Base-by-base conservation (phyloP, 2,113 vertebrate species). In the Strigops habroptila region DNA sequence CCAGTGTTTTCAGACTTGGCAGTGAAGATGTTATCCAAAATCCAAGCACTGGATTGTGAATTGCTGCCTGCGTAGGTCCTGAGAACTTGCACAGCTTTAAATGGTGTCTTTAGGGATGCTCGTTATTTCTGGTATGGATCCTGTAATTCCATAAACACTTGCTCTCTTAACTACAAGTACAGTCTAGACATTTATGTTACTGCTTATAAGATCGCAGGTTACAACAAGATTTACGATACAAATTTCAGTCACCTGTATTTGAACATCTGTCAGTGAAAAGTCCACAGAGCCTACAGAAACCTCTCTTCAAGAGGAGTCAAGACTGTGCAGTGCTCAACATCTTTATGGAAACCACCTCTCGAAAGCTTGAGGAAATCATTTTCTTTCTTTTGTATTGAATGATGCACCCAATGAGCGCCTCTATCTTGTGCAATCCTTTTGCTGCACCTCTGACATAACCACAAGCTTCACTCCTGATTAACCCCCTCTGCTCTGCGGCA, bases 311-410 rank as follows among this genome's bases (percentile, higher is more conserved):
- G 53, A 91, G 16, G 31, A 74, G 17, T 53, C 30, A 55, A 46
- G 35, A 63, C 2, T 19, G 39, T 0, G 0, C 55, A 39, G 43
- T 23, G 30, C 68, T 74, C 0, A 0, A 65, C 43, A 70, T 12
- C 37, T 51, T 81, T 28, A 52, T n/a, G 43, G 44, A 71, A 94
- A 79, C 39, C 46, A 68, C 39, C 14, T 60, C 5, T 8, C 30
- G 28, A 86, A 91, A 55, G 62, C 44, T 65, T 55, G 49, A 27
- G 74, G 51, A 74, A 82, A 71, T 33, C 1, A 19, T 74, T 77
- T 86, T 75, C 48, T 64, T 75, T 64, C 19, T 86, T 51, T 65
- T 41, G 70, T 65, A 46, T 1, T 0, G 0, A 90, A 71, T 12
- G 48, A 82, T 43, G 51, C 2, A 4, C 43, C 22, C 35, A 39